These are phyloP conservation scores for Pangasianodon gigas DNA, from an alignment of 2,113 vertebrate species.

Conservation along the genomic window DNA sequence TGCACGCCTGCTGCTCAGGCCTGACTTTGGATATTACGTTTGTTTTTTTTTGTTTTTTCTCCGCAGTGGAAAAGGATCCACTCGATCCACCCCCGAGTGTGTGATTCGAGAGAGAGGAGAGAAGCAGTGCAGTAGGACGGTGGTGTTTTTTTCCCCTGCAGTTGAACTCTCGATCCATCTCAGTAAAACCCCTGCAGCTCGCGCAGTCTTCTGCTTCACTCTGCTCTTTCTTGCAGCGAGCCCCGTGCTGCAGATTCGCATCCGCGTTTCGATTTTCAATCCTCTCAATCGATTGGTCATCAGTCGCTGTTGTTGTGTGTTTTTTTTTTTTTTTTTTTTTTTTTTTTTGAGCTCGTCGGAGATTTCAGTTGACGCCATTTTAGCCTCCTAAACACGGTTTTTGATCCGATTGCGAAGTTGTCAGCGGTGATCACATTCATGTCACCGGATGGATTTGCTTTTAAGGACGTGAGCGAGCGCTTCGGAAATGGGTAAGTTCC, in stretches of 20 bases:
- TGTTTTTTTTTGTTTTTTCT: conserved; percentile 65
- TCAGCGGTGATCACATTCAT: conserved; percentile 67
- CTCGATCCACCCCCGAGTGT: conserved; percentile 65
- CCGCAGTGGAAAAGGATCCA: conserved; percentile 68
- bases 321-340: conserved; percentile 54
- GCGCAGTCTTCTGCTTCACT: conserved; percentile 3
- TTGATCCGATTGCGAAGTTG: conserved; percentile 73
- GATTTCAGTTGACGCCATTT: conserved; percentile 77
- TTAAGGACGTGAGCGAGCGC: conserved; percentile 69
- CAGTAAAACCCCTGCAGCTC: not conserved
- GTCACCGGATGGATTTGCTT: conserved; percentile 78
- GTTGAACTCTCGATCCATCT: conserved; percentile 21
- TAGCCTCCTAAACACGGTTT: conserved; percentile 63
- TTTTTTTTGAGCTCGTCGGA: conserved; percentile 49
- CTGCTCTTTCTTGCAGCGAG: not conserved
- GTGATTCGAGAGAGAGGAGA: conserved; percentile 72
- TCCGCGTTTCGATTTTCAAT: conserved; percentile 60
- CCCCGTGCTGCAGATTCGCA: conserved; percentile 7
- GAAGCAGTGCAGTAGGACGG: conserved; percentile 67
- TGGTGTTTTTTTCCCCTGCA: conserved; percentile 42
- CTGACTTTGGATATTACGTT: conserved; percentile 67
- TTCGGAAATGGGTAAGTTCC: conserved; percentile 80
- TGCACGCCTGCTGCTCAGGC: conserved; percentile 25
- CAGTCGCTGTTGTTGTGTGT: conserved; percentile 37
- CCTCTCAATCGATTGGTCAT: conserved; percentile 60